Evolutionary conservation across 2,113 vertebrate species (phyloP).

Genomic region (Steatornis caripensis): DNA sequence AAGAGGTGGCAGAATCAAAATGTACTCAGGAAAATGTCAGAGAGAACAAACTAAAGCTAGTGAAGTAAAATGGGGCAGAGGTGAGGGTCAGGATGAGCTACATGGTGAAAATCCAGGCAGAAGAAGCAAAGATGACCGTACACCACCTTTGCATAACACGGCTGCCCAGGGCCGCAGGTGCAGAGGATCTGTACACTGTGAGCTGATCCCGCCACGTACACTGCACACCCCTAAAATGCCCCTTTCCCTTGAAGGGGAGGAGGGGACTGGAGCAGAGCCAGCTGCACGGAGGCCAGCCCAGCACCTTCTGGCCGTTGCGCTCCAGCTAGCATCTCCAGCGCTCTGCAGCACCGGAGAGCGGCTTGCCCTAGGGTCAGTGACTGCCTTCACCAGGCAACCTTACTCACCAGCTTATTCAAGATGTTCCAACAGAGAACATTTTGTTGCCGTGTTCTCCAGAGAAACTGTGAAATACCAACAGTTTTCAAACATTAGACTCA

Average conservation of each 20-base stretch:
- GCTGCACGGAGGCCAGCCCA: background rate
- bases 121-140: background rate
- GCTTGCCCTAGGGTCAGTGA: background rate
- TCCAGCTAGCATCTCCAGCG: background rate
- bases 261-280: background rate
- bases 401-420: background rate
- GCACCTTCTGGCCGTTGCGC: rapidly evolving
- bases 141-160: rapidly evolving
- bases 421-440: background rate
- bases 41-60: background rate
- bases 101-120: rapidly evolving
- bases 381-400: background rate
- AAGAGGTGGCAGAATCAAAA: background rate
- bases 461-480: background rate
- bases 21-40: background rate
- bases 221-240: background rate
- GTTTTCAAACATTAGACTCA: background rate
- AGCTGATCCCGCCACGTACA: background rate
- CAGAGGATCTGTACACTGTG: background rate
- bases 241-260: background rate
- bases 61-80: background rate
- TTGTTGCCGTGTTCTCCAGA: background rate
- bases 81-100: background rate
- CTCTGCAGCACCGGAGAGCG: rapidly evolving
- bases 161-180: background rate